phyloP scores from a whole-genome alignment of 1,140 invertebrate genomes.

The Hyles euphorbiae region DNA sequence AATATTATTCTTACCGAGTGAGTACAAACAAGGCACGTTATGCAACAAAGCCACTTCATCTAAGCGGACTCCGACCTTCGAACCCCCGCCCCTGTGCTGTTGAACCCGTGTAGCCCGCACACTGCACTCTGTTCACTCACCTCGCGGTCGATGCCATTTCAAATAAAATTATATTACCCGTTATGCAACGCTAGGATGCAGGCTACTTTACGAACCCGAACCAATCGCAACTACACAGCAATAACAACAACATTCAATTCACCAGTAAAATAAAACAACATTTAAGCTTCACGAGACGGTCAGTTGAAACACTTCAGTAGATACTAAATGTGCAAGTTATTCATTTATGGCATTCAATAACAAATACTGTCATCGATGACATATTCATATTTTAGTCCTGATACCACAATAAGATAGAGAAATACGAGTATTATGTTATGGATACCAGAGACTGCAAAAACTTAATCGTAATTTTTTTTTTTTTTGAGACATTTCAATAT shows the following conservation, averaged over 20 bases:
- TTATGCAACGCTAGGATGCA: conserved; percentile 10
- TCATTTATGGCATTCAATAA: not conserved
- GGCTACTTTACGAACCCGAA: not conserved
- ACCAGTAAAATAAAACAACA: not conserved
- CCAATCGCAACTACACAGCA: not conserved
- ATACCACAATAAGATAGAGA: too few species aligned
- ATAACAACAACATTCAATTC: too few species aligned
- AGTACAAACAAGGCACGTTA: conserved; percentile 18
- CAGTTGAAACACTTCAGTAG: not conserved
- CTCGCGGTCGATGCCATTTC: conserved; percentile 31
- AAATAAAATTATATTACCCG: conserved; percentile 26
- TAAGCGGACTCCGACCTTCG: conserved; percentile 47
- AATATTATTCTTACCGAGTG: too few species aligned
- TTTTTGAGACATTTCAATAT: too few species aligned
- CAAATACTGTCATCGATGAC: too few species aligned
- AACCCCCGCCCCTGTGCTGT: conserved; percentile 44
- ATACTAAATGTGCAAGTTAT: not conserved
- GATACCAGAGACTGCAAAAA: too few species aligned
- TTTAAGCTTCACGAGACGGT: not conserved
- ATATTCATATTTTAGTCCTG: too few species aligned
- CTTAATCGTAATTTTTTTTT: too few species aligned
- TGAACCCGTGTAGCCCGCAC: conserved; percentile 30
- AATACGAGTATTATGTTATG: too few species aligned
- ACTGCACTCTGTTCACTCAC: conserved; percentile 31
- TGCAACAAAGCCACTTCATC: conserved; percentile 40